A percentile compares a stretch with the other conserved stretches of the same genome.
These are phyloP conservation scores for Acleris emargana DNA, from an alignment of 2,888 invertebrate genomes.

Conservation along the genomic window DNA sequence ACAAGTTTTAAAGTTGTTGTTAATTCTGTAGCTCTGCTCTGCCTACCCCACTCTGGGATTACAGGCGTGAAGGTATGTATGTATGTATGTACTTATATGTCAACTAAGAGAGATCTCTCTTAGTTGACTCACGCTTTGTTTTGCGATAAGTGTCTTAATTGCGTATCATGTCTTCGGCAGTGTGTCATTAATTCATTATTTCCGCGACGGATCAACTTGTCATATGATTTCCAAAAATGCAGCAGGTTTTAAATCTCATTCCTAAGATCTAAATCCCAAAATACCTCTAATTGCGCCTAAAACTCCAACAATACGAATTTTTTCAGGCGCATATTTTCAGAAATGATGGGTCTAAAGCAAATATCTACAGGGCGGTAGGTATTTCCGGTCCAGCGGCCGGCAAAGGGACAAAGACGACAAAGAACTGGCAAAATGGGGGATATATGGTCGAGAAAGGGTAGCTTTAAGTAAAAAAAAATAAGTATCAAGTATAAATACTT, in stretches of 20 bases:
- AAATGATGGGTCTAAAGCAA: slow-evolving; percentile 6
- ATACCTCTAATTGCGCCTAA: not conserved
- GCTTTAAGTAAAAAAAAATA: not conserved
- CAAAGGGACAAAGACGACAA: slow-evolving; percentile 5
- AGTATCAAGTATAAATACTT: not conserved
- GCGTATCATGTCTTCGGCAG: too few relatives aligned
- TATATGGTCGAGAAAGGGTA: not conserved
- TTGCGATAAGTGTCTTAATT: too few relatives aligned
- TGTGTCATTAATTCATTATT: too few relatives aligned
- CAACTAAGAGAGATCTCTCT: too few relatives aligned
- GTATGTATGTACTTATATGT: too few relatives aligned
- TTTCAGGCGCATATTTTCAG: not conserved
- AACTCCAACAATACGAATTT: slow-evolving; percentile 4
- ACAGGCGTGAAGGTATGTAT: too few relatives aligned
- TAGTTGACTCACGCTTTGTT: too few relatives aligned
- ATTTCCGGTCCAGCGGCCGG: not conserved
- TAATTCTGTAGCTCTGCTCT: too few relatives aligned
- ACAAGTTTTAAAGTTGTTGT: too few relatives aligned
- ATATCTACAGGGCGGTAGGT: slow-evolving; percentile 1
- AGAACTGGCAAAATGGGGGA: not conserved
- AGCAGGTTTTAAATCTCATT: not conserved
- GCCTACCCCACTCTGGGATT: too few relatives aligned
- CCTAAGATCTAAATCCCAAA: not conserved
- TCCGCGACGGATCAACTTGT: too few relatives aligned
- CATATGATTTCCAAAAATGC: too few relatives aligned